Evolutionary conservation across 1,140 invertebrate species (phyloP).

Genomic region (Gyrodactylus salaris): DNA sequence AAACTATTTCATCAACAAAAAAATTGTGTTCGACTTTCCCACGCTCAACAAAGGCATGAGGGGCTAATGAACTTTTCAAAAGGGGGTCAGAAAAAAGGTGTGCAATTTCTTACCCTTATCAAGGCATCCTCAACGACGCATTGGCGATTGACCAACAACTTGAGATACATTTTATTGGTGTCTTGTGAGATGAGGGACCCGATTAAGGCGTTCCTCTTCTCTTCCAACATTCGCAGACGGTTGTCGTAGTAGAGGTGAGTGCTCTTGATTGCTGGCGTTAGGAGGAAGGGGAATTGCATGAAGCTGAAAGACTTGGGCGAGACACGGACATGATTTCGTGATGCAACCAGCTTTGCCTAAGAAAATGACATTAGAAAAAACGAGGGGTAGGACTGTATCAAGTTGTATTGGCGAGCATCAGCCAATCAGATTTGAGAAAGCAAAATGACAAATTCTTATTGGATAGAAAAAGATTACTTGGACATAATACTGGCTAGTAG

Average conservation of each 20-base stretch:
- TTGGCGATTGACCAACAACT: constrained; percentile 39
- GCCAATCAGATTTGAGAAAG: no score
- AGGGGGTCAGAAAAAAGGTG: no score
- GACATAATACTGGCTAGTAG: no score
- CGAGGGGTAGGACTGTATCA: neutral
- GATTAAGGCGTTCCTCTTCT: constrained; percentile 42
- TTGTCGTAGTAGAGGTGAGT: constrained; percentile 64
- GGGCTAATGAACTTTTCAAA: no score
- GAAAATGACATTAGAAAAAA: constrained; percentile 1
- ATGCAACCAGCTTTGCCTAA: neutral
- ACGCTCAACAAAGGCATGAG: no score
- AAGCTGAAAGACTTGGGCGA: constrained; percentile 35
- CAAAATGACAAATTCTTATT: no score
- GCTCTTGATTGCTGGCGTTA: constrained; percentile 61
- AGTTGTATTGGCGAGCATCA: no score
- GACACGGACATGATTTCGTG: constrained; percentile 5
- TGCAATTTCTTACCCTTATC: neutral
- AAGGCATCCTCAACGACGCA: constrained; percentile 36
- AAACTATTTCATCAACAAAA: no score
- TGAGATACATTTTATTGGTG: constrained; percentile 43
- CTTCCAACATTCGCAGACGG: constrained; percentile 64
- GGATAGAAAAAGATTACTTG: no score
- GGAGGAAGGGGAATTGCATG: constrained; percentile 53
- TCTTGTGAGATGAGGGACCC: constrained; percentile 33
- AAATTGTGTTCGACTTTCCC: no score